A percentile compares a stretch with the other conserved stretches of the same genome.
These are phyloP conservation scores for Phalacrocorax carbo DNA, from an alignment of 2,113 vertebrate species.

Conservation along the genomic window DNA sequence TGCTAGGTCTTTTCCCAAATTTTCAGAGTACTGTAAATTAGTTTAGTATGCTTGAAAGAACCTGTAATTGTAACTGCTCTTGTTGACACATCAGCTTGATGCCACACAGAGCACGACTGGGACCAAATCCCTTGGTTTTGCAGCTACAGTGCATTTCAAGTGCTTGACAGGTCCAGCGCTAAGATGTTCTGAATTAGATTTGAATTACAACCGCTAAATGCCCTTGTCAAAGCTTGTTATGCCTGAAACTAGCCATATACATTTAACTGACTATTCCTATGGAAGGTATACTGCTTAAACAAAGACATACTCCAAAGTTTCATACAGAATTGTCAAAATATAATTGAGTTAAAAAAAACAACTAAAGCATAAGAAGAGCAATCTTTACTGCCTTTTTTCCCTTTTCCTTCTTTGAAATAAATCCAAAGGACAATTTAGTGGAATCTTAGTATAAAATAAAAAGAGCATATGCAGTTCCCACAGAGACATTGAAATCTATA, in stretches of 20 bases:
- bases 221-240: constrained; percentile 98
- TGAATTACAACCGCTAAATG: constrained; percentile 99
- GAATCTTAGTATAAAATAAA: constrained; percentile 64
- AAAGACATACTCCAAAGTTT: constrained; percentile 91
- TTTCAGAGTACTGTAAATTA: constrained; percentile 83
- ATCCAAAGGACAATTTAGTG: constrained; percentile 75
- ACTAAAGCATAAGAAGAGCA: constrained; percentile 73
- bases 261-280: constrained; percentile 82
- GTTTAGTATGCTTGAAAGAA: constrained; percentile 86
- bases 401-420: constrained; percentile 77
- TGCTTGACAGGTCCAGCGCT: constrained; percentile 96
- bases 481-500: constrained; percentile 18
- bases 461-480: constrained; percentile 39
- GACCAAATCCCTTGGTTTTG: constrained; percentile 78
- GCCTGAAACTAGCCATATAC: constrained; percentile 94
- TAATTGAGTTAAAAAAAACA: constrained; percentile 87
- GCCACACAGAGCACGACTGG: constrained; percentile 88
- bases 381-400: constrained; percentile 69
- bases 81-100: constrained; percentile 93
- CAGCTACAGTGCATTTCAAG: constrained; percentile 89
- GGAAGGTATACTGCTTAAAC: constrained; percentile 86
- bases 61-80: constrained; percentile 85
- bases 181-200: constrained; percentile 99
- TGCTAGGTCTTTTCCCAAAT: constrained; percentile 75
- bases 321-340: constrained; percentile 89